phyloP scores from a whole-genome alignment of 1,140 invertebrate genomes.

The Octopus bimaculoides region DNA sequence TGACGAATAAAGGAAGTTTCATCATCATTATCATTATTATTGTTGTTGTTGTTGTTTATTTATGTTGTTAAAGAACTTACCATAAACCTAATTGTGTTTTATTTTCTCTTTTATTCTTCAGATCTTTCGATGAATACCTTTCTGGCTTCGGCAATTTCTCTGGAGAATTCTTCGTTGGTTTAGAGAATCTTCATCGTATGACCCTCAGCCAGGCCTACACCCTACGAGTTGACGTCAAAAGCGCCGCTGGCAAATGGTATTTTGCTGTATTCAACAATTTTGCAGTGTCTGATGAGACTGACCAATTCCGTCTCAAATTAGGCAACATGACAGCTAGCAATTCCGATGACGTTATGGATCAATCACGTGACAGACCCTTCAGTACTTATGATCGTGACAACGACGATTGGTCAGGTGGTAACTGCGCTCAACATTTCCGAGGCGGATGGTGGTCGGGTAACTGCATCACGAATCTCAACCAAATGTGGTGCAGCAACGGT shows the following conservation, averaged over 20 bases:
- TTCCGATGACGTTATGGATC: conserved; percentile 8
- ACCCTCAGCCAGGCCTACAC: conserved; percentile 17
- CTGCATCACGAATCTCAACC: conserved; percentile 20
- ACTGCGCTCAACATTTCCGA: conserved; percentile 18
- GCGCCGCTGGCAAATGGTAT: conserved; percentile 17
- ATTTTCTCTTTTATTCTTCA: conserved; percentile 25
- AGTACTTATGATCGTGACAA: conserved; percentile 16
- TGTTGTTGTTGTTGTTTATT: too few species aligned
- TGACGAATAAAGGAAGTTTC: too few species aligned
- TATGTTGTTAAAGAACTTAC: too few species aligned
- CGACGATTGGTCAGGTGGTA: conserved; percentile 16
- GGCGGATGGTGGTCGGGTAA: conserved; percentile 20
- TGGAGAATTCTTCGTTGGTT: conserved; percentile 60
- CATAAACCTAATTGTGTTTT: too few species aligned
- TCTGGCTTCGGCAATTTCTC: conserved; percentile 80
- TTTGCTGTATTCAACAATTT: conserved; percentile 19
- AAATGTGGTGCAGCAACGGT: conserved; percentile 8
- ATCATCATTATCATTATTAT: too few species aligned
- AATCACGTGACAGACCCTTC: conserved; percentile 10
- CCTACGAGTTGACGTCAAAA: conserved; percentile 20
- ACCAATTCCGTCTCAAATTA: conserved; percentile 8
- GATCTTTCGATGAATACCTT: conserved; percentile 88
- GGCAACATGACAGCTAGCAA: conserved; percentile 20
- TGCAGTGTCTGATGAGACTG: neutral
- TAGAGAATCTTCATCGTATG: conserved; percentile 47